Evolutionary conservation across 2,797 vertebrate species (phyloP).

Genomic region (Alectoris magna): DNA sequence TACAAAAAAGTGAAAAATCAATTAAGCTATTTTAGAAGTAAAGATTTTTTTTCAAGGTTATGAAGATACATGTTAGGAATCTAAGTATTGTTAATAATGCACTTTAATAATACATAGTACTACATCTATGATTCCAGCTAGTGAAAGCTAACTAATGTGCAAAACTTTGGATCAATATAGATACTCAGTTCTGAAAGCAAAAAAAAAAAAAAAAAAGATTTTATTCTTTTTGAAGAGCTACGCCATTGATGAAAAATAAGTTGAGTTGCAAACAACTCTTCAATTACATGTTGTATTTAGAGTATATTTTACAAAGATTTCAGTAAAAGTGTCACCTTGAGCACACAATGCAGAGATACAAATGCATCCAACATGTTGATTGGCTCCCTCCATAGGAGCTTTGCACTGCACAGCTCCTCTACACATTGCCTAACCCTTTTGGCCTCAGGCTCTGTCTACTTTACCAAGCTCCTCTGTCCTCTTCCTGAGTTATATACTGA

Average conservation of each 20-base stretch:
- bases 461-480: not conserved
- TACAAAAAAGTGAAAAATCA: conserved; percentile 61
- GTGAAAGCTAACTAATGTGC: not conserved
- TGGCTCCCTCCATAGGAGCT: not conserved
- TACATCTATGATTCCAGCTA: not conserved
- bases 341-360: not conserved
- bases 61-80: conserved; percentile 32
- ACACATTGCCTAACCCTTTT: not conserved
- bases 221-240: not conserved
- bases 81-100: conserved; percentile 27
- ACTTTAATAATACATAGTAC: not conserved
- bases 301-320: not conserved
- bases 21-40: conserved; percentile 45
- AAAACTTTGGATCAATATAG: not conserved
- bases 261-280: not conserved
- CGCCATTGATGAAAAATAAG: not conserved
- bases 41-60: conserved; percentile 44
- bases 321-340: not conserved
- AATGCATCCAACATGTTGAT: not conserved
- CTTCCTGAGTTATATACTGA: not conserved
- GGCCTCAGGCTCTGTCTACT: not conserved
- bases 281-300: not conserved
- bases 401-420: not conserved
- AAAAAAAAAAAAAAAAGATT: not conserved
- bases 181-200: not conserved